Conservation (phyloP, 2,113 vertebrate genomes). For the Pseudopodoces humilis region DNA sequence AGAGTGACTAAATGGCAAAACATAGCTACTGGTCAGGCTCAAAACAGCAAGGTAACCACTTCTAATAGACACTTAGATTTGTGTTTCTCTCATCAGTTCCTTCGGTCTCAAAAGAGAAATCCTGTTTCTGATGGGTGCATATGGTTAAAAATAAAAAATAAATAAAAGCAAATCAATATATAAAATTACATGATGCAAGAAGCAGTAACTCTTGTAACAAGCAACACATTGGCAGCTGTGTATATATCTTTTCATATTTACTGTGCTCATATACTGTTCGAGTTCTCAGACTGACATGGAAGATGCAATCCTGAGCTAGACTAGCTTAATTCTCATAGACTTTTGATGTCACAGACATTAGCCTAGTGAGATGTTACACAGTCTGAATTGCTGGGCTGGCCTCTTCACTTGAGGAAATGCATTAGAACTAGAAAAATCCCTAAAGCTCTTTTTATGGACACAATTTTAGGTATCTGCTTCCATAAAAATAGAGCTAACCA, state of each 20-base stretch:
- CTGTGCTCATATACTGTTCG: neutral
- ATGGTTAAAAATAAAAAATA: too few relatives aligned
- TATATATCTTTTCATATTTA: neutral
- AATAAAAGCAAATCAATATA: neutral
- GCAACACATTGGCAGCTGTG: neutral
- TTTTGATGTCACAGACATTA: neutral
- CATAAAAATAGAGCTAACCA: neutral
- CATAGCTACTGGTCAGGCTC: neutral
- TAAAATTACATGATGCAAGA: neutral
- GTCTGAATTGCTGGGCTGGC: neutral
- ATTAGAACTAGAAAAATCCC: neutral
- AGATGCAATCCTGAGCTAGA: neutral
- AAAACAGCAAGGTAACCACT: neutral
- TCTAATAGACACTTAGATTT: neutral
- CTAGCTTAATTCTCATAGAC: neutral
- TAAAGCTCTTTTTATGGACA: neutral
- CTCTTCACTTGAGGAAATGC: neutral
- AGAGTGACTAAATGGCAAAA: neutral
- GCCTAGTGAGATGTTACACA: neutral
- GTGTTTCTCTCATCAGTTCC: neutral
- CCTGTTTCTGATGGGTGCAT: neutral
- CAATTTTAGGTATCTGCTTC: neutral
- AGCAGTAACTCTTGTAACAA: neutral
- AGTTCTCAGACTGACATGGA: neutral
- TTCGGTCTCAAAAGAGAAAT: neutral